These are phyloP conservation scores for Noctuana brunneofusca DNA, from an alignment of 2,888 invertebrate genomes.

Conservation along the genomic window DNA sequence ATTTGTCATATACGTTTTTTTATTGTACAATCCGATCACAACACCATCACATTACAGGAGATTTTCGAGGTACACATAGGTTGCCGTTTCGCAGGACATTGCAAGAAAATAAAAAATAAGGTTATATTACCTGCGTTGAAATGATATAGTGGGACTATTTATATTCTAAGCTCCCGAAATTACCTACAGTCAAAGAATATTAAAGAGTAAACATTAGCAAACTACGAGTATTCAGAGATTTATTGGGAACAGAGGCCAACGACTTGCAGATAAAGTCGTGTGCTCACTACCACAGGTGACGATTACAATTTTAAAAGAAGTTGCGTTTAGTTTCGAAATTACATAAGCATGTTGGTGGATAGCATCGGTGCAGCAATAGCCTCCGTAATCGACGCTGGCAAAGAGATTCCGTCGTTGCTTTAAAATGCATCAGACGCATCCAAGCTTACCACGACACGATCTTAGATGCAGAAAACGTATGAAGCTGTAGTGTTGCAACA, in stretches of 20 bases:
- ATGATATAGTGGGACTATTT: background rate
- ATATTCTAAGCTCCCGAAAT: conserved; percentile 36
- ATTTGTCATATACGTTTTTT: no score
- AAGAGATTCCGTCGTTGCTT: conserved; percentile 27
- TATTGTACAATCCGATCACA: no score
- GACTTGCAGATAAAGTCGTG: conserved; percentile 44
- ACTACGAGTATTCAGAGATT: conserved; percentile 54
- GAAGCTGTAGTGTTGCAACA: conserved; percentile 14
- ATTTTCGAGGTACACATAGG: background rate
- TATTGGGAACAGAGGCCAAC: conserved; percentile 55
- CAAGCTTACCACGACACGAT: conserved; percentile 38
- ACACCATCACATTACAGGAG: no score
- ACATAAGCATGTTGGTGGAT: conserved; percentile 34
- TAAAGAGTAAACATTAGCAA: conserved; percentile 54
- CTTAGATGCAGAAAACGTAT: conserved; percentile 23
- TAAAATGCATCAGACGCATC: conserved; percentile 37
- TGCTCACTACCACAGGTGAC: conserved; percentile 27
- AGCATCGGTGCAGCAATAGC: conserved; percentile 33
- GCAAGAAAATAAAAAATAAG: background rate
- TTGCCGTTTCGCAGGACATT: background rate
- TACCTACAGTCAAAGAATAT: conserved; percentile 48
- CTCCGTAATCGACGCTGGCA: conserved; percentile 37
- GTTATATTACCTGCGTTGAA: background rate
- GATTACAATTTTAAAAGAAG: conserved; percentile 32
- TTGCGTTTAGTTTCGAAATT: conserved; percentile 30